These are phyloP conservation scores for Hirtodrosophila trivittata DNA, from an alignment of 2,888 invertebrate genomes.

Conservation along the genomic window DNA sequence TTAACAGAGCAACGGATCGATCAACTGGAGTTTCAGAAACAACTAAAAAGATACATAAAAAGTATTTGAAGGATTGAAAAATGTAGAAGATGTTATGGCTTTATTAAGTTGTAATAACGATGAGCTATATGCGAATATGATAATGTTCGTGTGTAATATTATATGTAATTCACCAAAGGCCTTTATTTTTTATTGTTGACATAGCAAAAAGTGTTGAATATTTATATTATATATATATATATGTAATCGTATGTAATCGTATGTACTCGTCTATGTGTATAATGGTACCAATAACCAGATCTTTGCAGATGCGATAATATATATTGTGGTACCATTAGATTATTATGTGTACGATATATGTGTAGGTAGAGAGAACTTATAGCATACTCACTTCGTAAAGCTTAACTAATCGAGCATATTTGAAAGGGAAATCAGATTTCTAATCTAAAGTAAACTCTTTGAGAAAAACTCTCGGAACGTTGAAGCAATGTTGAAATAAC, in stretches of 20 bases:
- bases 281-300: too few relatives aligned
- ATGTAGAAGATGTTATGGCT: conserved; percentile 36
- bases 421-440: neutral
- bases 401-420: neutral
- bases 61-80: too few relatives aligned
- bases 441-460: too few relatives aligned
- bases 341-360: conserved; percentile 17
- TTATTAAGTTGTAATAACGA: conserved; percentile 47
- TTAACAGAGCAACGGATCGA: neutral
- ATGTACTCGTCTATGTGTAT: neutral
- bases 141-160: conserved; percentile 6
- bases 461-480: too few relatives aligned
- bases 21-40: neutral
- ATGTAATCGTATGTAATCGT: conserved; percentile 8
- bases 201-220: conserved; percentile 31
- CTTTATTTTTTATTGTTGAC: conserved; percentile 64
- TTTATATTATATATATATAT: conserved; percentile 13
- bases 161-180: conserved; percentile 62
- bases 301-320: too few relatives aligned
- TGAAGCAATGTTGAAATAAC: too few relatives aligned
- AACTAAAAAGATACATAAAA: conserved; percentile 4
- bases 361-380: conserved; percentile 44
- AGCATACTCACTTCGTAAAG: too few relatives aligned
- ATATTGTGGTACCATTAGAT: conserved; percentile 14
- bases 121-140: neutral